A percentile compares a stretch with the other conserved stretches of the same genome.
These are phyloP conservation scores for Picus viridis DNA, from an alignment of 2,797 vertebrate species.

Conservation along the genomic window DNA sequence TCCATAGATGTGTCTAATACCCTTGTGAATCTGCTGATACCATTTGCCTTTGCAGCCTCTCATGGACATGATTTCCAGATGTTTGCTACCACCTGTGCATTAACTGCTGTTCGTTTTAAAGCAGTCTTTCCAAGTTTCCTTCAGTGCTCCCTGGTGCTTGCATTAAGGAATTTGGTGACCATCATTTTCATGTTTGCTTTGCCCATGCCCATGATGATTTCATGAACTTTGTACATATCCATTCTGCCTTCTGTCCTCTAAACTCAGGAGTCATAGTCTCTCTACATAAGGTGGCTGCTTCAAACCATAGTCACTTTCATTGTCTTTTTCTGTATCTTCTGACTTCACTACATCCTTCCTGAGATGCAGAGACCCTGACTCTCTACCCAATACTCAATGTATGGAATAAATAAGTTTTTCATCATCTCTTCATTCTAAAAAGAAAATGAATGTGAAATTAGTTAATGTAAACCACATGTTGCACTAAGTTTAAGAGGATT, in stretches of 20 bases:
- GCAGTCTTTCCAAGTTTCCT: accelerated
- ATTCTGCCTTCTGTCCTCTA: background rate
- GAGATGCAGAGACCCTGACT: background rate
- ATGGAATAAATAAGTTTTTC: background rate
- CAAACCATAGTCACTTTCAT: background rate
- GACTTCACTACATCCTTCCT: background rate
- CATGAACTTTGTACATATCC: background rate
- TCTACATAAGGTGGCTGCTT: background rate
- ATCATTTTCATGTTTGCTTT: background rate
- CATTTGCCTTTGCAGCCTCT: background rate
- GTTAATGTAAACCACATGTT: background rate
- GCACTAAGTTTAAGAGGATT: background rate
- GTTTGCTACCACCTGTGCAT: background rate
- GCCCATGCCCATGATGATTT: background rate
- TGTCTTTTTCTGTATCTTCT: background rate
- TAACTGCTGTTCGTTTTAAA: background rate
- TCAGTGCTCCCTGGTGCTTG: background rate
- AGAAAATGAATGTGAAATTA: background rate
- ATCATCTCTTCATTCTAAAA: background rate
- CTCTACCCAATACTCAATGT: background rate
- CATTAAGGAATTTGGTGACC: background rate
- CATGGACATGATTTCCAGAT: accelerated
- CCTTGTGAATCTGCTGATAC: background rate
- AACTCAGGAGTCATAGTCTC: background rate
- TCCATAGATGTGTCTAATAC: background rate